Evolutionary conservation across 2,888 invertebrate species (phyloP).

Genomic region (Drosophila mimica): DNA sequence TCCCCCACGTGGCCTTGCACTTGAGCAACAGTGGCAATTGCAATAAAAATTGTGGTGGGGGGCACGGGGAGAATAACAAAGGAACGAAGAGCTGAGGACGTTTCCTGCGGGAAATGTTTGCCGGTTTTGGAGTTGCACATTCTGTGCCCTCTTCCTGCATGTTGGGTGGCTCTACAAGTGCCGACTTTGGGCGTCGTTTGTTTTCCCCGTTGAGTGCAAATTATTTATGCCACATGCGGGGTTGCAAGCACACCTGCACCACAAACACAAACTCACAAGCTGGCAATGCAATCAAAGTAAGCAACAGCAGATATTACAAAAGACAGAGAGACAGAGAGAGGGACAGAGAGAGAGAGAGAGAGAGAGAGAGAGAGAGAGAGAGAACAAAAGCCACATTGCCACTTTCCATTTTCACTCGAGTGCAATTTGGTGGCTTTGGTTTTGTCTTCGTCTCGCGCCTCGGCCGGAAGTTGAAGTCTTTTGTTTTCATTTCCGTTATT

Average conservation of each 20-base stretch:
- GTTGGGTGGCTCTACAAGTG: conserved; percentile 59
- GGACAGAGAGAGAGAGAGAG: not conserved
- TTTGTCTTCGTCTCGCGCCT: conserved; percentile 23
- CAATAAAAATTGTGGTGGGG: conserved; percentile 35
- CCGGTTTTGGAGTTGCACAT: conserved; percentile 15
- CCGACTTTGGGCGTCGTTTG: conserved; percentile 64
- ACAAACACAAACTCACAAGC: conserved; percentile 28
- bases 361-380: not conserved
- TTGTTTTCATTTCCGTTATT: conserved; percentile 82
- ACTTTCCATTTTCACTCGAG: conserved; percentile 76
- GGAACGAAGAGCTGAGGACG: conserved; percentile 41
- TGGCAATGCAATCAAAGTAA: conserved; percentile 62
- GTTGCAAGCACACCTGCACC: conserved; percentile 44
- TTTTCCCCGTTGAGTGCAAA: conserved; percentile 72
- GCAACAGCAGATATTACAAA: conserved; percentile 26
- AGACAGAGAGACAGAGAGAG: not conserved
- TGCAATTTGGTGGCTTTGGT: conserved; percentile 57
- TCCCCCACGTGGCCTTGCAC: conserved; percentile 67
- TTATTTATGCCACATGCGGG: conserved; percentile 77
- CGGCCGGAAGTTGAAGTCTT: conserved; percentile 77
- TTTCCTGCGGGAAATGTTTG: conserved; percentile 45
- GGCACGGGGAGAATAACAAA: conserved; percentile 25
- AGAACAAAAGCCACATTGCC: conserved; percentile 60
- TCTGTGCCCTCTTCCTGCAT: not conserved
- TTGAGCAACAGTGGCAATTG: conserved; percentile 69